Evolutionary conservation across 2,797 vertebrate species (phyloP), one percentile per base, ranked within the genome.

Genomic region (Arrhamphus sclerolepis): DNA sequence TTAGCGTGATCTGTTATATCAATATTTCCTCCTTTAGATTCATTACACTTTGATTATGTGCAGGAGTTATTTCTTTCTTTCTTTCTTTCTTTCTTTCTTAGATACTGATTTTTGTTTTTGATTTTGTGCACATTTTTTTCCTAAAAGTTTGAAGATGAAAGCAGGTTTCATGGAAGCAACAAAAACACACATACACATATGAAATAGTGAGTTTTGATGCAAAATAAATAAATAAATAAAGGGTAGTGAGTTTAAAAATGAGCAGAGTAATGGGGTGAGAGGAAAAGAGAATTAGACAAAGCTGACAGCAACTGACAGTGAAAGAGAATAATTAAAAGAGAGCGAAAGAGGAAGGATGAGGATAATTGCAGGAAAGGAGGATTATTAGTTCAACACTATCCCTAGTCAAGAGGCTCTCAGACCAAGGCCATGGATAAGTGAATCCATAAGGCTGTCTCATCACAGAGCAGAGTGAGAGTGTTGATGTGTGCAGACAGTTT

Each of bases 371-470:
- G 91, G 88, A 90, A 89, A 83, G 77, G 80, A 67, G 82, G 83
- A 87, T 91, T 88, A 90, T 90, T 90, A 87, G 73, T 89, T 82
- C 47, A 70, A 89, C 86, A 86, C 89, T 84, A 81, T 89, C 87
- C 83, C 56, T 73, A 77, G 77, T 84, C 79, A 83, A 78, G 77
- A 87, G 83, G 65, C 83, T 76, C 62, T 86, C 68, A 68, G 79
- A 84, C 82, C 85, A 86, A 87, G 84, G 89, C 86, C 57, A 31
- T 59, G 77, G 85, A 87, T 89, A 90, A 89, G 87, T 89, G 85
- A 90, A 87, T 77, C 91, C 89, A 90, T 87, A 86, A n/a, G n/a
- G n/a, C n/a, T 89, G 74, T 78, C 72, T 87, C 81, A 82, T 88
- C 79, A 63, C 65, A 62, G 67, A 66, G 46, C 42, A 70, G 58